These are phyloP conservation scores for Timema cristinae DNA, from an alignment of 2,888 invertebrate species.

Conservation along the genomic window DNA sequence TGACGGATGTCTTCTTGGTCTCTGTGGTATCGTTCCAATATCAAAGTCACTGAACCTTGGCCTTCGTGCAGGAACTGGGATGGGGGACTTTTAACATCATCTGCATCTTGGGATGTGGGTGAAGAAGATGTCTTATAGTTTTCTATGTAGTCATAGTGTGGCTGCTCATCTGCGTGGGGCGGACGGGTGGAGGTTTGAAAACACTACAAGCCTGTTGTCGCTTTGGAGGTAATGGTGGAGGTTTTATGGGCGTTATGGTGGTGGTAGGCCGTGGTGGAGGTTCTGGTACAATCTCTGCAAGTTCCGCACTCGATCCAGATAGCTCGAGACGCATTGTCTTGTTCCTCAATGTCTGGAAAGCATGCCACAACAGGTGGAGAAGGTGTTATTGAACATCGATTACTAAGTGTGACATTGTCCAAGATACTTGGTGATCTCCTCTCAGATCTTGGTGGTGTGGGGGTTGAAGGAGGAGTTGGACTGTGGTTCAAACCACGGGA, in stretches of 20 bases:
- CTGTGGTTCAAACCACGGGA: constrained; percentile 23
- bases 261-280: constrained; percentile 66
- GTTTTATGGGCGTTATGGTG: constrained; percentile 58
- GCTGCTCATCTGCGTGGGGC: constrained; percentile 52
- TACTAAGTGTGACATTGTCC: constrained; percentile 34
- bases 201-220: constrained; percentile 56
- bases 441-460: constrained; percentile 26
- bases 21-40: constrained; percentile 43
- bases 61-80: constrained; percentile 58
- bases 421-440: constrained; percentile 31
- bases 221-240: constrained; percentile 70
- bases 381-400: constrained; percentile 26
- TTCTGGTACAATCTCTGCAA: constrained; percentile 51
- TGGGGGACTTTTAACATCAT: constrained; percentile 51
- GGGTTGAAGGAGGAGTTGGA: constrained; percentile 29
- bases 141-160: constrained; percentile 54
- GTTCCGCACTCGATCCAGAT: constrained; percentile 41
- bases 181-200: constrained; percentile 61
- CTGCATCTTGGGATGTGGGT: constrained; percentile 32
- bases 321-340: constrained; percentile 39
- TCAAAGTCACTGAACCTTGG: constrained; percentile 49
- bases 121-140: constrained; percentile 43
- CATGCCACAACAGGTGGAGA: constrained; percentile 28
- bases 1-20: constrained; percentile 40
- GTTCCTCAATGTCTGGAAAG: constrained; percentile 25